Evolutionary conservation across 2,888 invertebrate species (phyloP), one percentile per base, ranked within the genome.

Genomic region (Metopia argyrocephala): DNA sequence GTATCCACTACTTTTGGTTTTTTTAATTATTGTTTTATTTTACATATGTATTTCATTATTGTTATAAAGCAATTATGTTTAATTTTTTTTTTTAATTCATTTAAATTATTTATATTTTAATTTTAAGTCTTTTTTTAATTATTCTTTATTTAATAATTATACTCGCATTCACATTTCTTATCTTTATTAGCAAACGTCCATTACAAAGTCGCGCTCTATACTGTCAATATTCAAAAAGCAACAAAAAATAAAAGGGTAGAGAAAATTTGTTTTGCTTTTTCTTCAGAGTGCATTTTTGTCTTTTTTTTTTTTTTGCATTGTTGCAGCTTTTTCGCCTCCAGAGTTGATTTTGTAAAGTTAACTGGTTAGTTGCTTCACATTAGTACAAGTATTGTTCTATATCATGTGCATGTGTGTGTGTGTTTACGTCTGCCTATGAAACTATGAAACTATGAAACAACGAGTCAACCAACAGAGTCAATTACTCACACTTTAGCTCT

Each of bases 131-230:
- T 61, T 70, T 56, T 38, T 27, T 52, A 15, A 12, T 12, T 25
- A 54, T 25, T 68, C 54, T 75, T 21, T 59, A 59, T 52, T 45
- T 27, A 38, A 66, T 64, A 12, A 38, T n/a, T n/a, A n/a, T n/a
- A n/a, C n/a, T n/a, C n/a, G n/a, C n/a, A n/a, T 75, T 61, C 27
- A 31, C 15, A 48, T 18, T 48, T 48, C 20, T 48, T 1, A n/a
- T 62, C 38, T 59, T 76, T 46, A 38, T 38, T 38, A 15, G 73
- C 82, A 81, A 84, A 84, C 85, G 84, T 82, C 82, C 88, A 86
- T 86, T 87, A 85, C 89, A 87, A 89, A 88, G 89, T 87, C 89
- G 86, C 89, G 89, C 87, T 89, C 86, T 86, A 85, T 85, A 89
- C 88, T 89, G 88, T 75, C 78, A 78, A 74, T 66, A 74, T 78